phyloP scores from a whole-genome alignment of 1,140 invertebrate species.

The Drosophila nebulosa region DNA sequence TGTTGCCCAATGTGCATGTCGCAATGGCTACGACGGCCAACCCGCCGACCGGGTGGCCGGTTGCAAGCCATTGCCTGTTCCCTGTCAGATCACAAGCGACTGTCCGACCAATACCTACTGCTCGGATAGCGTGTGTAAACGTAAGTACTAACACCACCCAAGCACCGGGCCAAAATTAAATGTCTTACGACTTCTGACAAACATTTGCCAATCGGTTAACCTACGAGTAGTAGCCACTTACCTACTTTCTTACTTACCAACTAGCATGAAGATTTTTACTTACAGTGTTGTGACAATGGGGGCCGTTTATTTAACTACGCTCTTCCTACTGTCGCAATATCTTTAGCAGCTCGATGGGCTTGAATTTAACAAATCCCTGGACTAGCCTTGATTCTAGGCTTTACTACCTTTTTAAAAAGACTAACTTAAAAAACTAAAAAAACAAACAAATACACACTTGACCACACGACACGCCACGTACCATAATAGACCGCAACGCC shows the following conservation, averaged over 20 bases:
- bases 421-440: slow-evolving; percentile 53
- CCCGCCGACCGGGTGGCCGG: slow-evolving; percentile 86
- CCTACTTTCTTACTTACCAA: slow-evolving; percentile 42
- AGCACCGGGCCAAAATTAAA: slow-evolving; percentile 19
- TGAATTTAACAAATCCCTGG: slow-evolving; percentile 30
- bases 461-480: slow-evolving; percentile 34
- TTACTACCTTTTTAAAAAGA: slow-evolving; percentile 37
- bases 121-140: slow-evolving; percentile 89
- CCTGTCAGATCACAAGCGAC: slow-evolving; percentile 86
- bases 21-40: slow-evolving; percentile 89
- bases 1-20: slow-evolving; percentile 88
- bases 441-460: slow-evolving; percentile 26
- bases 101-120: slow-evolving; percentile 91
- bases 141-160: slow-evolving; percentile 83
- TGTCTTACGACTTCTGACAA: slow-evolving; percentile 39
- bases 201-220: slow-evolving; percentile 34
- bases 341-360: not conserved
- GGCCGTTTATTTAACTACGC: not conserved
- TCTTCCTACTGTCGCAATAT: slow-evolving; percentile 2
- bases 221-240: slow-evolving; percentile 23
- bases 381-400: slow-evolving; percentile 32
- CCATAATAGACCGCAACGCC: slow-evolving; percentile 9
- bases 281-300: slow-evolving; percentile 8
- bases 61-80: slow-evolving; percentile 88
- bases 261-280: slow-evolving; percentile 43